Evolutionary conservation across 1,140 invertebrate genomes (phyloP).

Genomic region (Panagrolaimus sp.): DNA sequence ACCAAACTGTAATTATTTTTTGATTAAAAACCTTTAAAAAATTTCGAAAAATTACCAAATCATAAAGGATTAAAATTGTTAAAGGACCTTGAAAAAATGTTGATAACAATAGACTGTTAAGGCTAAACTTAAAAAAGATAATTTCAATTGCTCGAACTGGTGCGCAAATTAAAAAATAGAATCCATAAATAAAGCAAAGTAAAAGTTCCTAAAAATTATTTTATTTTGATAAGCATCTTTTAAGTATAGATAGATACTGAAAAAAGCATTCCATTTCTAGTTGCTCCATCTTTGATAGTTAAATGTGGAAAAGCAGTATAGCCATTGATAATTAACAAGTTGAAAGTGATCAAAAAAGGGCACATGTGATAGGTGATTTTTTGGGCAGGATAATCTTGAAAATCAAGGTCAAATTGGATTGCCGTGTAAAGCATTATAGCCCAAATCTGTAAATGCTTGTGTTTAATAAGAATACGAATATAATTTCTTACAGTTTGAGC

Average conservation of each 20-base stretch:
- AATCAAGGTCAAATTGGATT: not conserved
- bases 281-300: slow-evolving; percentile 52
- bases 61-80: not conserved
- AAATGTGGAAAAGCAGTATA: slow-evolving; percentile 57
- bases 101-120: not conserved
- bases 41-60: not conserved
- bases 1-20: not conserved
- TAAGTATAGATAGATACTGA: slow-evolving; percentile 21
- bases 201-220: not conserved
- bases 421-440: slow-evolving; percentile 3
- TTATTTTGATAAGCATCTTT: not conserved
- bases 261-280: slow-evolving; percentile 51
- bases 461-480: not conserved
- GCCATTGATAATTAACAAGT: slow-evolving; percentile 22
- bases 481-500: slow-evolving; percentile 1
- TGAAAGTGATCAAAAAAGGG: not conserved
- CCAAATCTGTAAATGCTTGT: not conserved
- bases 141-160: not conserved
- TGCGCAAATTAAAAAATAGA: not conserved
- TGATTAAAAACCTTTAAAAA: not conserved
- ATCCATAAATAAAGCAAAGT: not conserved
- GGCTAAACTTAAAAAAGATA: not conserved
- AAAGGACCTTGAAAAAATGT: not conserved
- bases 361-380: not conserved
- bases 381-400: not conserved